These are phyloP conservation scores for Paramormyrops hopkinsi DNA, from an alignment of 2,797 vertebrate genomes.

Conservation along the genomic window DNA sequence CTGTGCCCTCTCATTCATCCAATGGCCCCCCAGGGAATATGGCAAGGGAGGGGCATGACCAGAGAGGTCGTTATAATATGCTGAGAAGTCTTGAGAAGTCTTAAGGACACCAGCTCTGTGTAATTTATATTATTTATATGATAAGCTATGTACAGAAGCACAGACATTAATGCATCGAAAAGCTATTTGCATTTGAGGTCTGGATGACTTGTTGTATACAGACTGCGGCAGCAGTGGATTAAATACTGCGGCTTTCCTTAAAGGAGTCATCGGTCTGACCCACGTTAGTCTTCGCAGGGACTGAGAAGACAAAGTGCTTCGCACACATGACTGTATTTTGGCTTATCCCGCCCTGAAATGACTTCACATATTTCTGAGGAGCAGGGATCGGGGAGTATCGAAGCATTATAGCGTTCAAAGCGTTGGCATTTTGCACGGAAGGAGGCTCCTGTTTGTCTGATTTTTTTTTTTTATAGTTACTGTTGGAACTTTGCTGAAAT, in stretches of 20 bases:
- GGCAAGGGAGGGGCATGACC: slow-evolving; percentile 50
- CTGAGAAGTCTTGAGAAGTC: slow-evolving; percentile 48
- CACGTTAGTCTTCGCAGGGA: neutral
- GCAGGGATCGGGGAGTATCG: slow-evolving; percentile 52
- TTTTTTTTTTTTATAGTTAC: neutral
- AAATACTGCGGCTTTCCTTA: neutral
- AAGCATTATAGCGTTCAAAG: neutral
- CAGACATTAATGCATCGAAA: slow-evolving; percentile 34
- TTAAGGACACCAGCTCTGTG: slow-evolving; percentile 41
- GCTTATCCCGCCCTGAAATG: slow-evolving; percentile 60
- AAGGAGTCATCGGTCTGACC: neutral
- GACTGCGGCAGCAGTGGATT: slow-evolving; percentile 43
- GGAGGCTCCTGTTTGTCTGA: slow-evolving; percentile 6
- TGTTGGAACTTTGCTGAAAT: neutral
- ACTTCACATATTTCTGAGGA: slow-evolving; percentile 62
- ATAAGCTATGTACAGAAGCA: slow-evolving; percentile 20
- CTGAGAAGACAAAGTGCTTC: slow-evolving; percentile 43
- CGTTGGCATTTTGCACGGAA: neutral
- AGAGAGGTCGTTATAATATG: slow-evolving; percentile 66
- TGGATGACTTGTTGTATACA: slow-evolving; percentile 48
- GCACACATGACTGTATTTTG: slow-evolving; percentile 53
- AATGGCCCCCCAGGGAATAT: slow-evolving; percentile 33
- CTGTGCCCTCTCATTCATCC: neutral
- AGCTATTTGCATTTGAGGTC: slow-evolving; percentile 47
- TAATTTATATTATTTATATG: slow-evolving; percentile 47